Conservation (phyloP, 2,113 vertebrate species). For the Ceyx melanurus region DNA sequence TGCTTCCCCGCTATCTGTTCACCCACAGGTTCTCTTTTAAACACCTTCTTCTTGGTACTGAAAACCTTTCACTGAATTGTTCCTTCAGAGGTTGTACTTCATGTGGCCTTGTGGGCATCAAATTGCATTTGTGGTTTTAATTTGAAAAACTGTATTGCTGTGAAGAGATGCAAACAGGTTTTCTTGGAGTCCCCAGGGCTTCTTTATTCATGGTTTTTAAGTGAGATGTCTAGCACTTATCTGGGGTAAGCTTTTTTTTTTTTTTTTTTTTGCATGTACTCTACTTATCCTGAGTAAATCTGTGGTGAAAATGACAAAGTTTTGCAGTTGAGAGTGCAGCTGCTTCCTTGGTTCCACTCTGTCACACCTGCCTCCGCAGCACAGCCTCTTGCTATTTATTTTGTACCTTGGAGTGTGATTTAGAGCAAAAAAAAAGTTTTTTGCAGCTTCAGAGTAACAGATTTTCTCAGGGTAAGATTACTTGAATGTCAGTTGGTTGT, state of each 20-base stretch:
- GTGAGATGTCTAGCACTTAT: constrained; percentile 75
- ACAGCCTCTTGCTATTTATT: constrained; percentile 72
- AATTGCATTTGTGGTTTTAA: constrained; percentile 4
- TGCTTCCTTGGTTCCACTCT: constrained; percentile 43
- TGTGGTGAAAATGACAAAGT: constrained; percentile 56
- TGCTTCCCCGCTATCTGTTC: not conserved
- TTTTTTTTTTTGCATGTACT: not conserved
- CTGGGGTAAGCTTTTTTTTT: not conserved
- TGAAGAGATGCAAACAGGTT: constrained; percentile 20
- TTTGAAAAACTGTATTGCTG: constrained; percentile 19
- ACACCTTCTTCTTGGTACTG: not conserved
- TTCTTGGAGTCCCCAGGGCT: constrained; percentile 14
- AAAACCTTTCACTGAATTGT: constrained; percentile 11
- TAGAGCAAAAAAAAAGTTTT: constrained; percentile 37
- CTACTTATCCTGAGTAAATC: constrained; percentile 60
- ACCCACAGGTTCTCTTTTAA: not conserved
- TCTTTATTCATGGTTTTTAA: constrained; percentile 21
- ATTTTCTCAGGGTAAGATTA: constrained; percentile 78
- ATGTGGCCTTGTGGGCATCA: not conserved
- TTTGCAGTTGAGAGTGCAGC: constrained; percentile 26
- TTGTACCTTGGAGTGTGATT: constrained; percentile 41
- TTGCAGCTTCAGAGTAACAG: constrained; percentile 66
- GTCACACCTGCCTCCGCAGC: constrained; percentile 51
- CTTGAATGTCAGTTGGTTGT: constrained; percentile 76
- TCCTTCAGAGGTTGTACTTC: not conserved